These are phyloP conservation scores for Synanthedon vespiformis DNA, from an alignment of 2,888 invertebrate species.

Conservation along the genomic window DNA sequence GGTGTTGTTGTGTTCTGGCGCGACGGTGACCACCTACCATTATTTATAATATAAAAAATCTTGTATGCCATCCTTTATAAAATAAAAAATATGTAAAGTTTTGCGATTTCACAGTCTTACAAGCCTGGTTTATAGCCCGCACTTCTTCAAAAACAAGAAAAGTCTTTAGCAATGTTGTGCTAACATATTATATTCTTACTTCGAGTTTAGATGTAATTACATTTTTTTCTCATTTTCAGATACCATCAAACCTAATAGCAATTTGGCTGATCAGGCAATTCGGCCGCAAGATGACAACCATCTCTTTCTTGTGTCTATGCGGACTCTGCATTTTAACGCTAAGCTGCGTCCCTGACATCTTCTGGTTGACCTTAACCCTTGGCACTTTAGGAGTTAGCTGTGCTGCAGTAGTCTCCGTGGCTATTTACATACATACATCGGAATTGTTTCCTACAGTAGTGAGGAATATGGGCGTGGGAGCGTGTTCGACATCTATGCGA, in stretches of 20 bases:
- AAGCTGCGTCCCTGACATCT: slow-evolving; percentile 60
- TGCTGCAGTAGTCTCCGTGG: slow-evolving; percentile 81
- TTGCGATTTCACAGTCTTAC: too few species aligned
- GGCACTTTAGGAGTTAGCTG: slow-evolving; percentile 83
- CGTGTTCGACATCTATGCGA: slow-evolving; percentile 85
- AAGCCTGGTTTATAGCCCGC: too few species aligned
- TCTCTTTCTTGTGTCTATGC: slow-evolving; percentile 69
- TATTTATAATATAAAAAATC: too few species aligned
- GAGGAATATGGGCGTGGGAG: slow-evolving; percentile 86
- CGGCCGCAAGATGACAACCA: slow-evolving; percentile 75
- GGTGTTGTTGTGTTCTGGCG: too few species aligned
- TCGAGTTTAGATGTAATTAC: too few species aligned
- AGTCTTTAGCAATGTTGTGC: too few species aligned
- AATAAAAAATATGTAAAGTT: too few species aligned
- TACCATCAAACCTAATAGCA: slow-evolving; percentile 55
- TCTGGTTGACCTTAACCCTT: slow-evolving; percentile 71
- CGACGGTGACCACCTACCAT: too few species aligned
- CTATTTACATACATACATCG: slow-evolving; percentile 86
- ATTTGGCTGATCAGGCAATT: slow-evolving; percentile 72
- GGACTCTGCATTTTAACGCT: slow-evolving; percentile 73
- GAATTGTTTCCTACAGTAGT: slow-evolving; percentile 91
- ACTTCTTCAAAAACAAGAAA: too few species aligned
- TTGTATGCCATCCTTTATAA: too few species aligned
- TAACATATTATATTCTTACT: too few species aligned
- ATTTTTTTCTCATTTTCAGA: slow-evolving; percentile 63